Base-by-base conservation (phyloP, 2,888 invertebrate genomes). In the Bimastos eiseni region DNA sequence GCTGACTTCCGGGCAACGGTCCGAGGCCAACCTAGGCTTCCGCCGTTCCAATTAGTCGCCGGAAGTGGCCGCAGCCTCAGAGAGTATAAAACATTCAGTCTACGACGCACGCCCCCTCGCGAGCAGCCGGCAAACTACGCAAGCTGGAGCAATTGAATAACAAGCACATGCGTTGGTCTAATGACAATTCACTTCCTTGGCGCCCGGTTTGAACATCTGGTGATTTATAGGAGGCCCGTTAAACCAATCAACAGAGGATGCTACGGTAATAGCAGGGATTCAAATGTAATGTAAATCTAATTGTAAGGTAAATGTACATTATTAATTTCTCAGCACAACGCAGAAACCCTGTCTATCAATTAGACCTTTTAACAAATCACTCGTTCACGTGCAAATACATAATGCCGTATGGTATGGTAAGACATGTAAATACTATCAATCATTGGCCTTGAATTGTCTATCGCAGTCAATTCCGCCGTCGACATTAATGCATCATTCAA, bases 1-100 rank as follows among this genome's bases (percentile, higher is more conserved):
- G 70, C 70, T 70, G 70, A 70, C 70, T 70, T 70, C 70, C 70
- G 70, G 70, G 70, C 70, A 70, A n/a, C 70, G 70, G 30, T 70
- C 70, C 8, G 70, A 70, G 70, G 70, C 70, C 70, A 30, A 70
- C 70, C n/a, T 70, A 19, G 30, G 70, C 70, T 70, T 70, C 70
- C 70, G 70, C 70, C 70, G 70, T 70, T 70, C n/a, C 70, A 70
- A 70, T 70, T 70, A 70, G 70, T 17, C 70, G 11, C 70, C 70
- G 70, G 70, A 70, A 70, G 70, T 70, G 70, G 70, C 70, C n/a
- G n/a, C n/a, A 0, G 70, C 70, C n/a, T 70, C n/a, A 70, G 70
- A 70, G 30, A 30, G n/a, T 30, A n/a, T n/a, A n/a, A 70, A 30
- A 4, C n/a, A n/a, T 70, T 70, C 70, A 70, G 70, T 11, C 8